A percentile compares a stretch with the other conserved stretches of the same genome.
Conservation (phyloP, 1,140 invertebrate genomes). For the Drosophila suzukii region DNA sequence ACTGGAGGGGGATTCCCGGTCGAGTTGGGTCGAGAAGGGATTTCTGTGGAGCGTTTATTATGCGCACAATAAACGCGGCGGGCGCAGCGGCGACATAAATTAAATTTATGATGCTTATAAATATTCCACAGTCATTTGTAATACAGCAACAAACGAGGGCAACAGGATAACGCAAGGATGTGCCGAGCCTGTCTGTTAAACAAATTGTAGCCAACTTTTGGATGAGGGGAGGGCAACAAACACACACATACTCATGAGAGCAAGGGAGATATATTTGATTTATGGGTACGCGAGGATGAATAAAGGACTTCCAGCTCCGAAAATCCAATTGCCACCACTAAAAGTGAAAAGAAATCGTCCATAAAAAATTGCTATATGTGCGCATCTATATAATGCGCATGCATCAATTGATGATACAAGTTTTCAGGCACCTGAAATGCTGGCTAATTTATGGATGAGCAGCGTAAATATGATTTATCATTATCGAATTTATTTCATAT, state of each 20-base stretch:
- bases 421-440: constrained; percentile 41
- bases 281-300: constrained; percentile 55
- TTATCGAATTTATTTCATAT: constrained; percentile 34
- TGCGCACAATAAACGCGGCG: constrained; percentile 78
- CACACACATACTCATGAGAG: constrained; percentile 23
- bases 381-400: constrained; percentile 8
- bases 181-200: constrained; percentile 67
- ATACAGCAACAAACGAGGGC: constrained; percentile 63
- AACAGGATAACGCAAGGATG: constrained; percentile 75
- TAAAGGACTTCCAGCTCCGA: constrained; percentile 41
- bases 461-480: constrained; percentile 46
- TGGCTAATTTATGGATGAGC: constrained; percentile 32
- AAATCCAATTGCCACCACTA: constrained; percentile 45
- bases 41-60: constrained; percentile 82
- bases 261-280: constrained; percentile 62
- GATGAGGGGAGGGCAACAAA: constrained; percentile 35
- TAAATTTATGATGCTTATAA: constrained; percentile 83
- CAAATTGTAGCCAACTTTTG: constrained; percentile 61
- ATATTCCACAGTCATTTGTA: constrained; percentile 76
- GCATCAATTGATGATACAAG: constrained; percentile 33
- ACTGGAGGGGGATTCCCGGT: constrained; percentile 18
- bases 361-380: constrained; percentile 29
- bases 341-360: constrained; percentile 41
- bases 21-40: constrained; percentile 53
- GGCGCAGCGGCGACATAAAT: constrained; percentile 53